phyloP scores from a whole-genome alignment of 2,113 vertebrate species.

The Scatophagus argus region DNA sequence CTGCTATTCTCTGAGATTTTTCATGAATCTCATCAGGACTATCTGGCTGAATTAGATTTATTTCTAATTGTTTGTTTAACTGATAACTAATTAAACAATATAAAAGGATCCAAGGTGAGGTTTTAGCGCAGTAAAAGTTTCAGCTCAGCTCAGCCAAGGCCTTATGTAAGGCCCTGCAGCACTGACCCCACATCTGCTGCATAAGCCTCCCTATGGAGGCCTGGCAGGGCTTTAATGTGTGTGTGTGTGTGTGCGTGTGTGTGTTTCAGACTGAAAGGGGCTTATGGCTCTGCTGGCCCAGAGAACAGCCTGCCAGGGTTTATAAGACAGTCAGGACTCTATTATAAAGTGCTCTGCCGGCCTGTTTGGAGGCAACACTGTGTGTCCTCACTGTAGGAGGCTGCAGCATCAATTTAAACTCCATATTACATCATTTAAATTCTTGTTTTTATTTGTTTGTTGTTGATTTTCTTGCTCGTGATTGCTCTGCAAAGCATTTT shows the following conservation, averaged over 20 bases:
- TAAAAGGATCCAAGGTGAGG: conserved; percentile 37
- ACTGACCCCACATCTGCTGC: conserved; percentile 70
- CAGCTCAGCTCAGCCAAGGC: conserved; percentile 48
- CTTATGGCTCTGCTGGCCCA: conserved; percentile 27
- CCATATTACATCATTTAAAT: conserved; percentile 32
- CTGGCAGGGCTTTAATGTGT: conserved; percentile 10
- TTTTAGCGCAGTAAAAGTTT: conserved; percentile 46
- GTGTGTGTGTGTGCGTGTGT: conserved; percentile 24
- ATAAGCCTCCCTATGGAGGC: conserved; percentile 36
- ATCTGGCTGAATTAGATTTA: conserved; percentile 3
- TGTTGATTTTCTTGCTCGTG: background rate
- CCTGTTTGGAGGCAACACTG: conserved; percentile 26
- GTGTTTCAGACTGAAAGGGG: background rate
- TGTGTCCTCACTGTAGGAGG: background rate
- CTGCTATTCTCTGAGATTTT: conserved; percentile 30
- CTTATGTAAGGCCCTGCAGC: conserved; percentile 61
- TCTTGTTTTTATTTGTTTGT: conserved; percentile 31
- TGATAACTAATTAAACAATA: conserved; percentile 50
- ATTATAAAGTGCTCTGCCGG: conserved; percentile 26
- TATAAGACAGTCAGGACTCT: conserved; percentile 45
- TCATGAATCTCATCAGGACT: conserved; percentile 19
- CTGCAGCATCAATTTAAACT: conserved; percentile 22
- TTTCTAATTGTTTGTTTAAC: conserved; percentile 31
- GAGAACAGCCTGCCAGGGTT: conserved; percentile 40
- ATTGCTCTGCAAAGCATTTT: background rate